phyloP scores from a whole-genome alignment of 2,797 vertebrate species.

The Picus viridis region DNA sequence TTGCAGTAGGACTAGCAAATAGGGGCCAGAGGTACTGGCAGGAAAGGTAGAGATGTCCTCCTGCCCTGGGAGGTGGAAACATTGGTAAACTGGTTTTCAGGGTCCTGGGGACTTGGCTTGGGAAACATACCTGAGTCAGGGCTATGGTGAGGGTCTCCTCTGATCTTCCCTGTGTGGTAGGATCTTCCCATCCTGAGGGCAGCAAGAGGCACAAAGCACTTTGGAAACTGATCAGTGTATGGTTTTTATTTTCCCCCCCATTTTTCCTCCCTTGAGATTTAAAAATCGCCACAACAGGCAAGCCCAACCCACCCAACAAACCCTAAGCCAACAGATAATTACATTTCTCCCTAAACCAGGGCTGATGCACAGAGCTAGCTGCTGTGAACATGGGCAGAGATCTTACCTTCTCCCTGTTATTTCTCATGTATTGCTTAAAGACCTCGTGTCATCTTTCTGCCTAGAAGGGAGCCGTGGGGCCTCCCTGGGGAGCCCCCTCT shows the following conservation, averaged over 20 bases:
- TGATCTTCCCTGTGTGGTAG: background rate
- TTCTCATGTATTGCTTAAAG: background rate
- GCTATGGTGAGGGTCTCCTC: background rate
- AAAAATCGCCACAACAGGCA: background rate
- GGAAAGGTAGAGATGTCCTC: background rate
- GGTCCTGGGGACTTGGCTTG: background rate
- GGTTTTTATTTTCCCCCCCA: background rate
- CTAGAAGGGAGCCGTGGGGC: background rate
- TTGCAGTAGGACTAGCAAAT: background rate
- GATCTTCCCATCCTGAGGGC: background rate
- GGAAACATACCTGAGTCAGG: background rate
- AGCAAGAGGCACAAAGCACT: background rate
- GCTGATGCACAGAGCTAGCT: fast-evolving
- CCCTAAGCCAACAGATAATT: background rate
- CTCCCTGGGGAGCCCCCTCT: background rate
- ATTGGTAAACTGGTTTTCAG: background rate
- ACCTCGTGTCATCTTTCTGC: background rate
- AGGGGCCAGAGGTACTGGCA: background rate
- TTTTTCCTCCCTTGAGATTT: background rate
- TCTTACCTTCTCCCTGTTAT: background rate
- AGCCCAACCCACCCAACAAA: background rate
- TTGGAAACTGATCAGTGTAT: background rate
- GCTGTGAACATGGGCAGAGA: background rate
- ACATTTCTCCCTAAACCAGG: background rate
- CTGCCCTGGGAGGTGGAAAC: background rate